Evolutionary conservation across 2,797 vertebrate species (phyloP), one percentile per base, ranked within the genome.

Genomic region (Falco rusticolus): DNA sequence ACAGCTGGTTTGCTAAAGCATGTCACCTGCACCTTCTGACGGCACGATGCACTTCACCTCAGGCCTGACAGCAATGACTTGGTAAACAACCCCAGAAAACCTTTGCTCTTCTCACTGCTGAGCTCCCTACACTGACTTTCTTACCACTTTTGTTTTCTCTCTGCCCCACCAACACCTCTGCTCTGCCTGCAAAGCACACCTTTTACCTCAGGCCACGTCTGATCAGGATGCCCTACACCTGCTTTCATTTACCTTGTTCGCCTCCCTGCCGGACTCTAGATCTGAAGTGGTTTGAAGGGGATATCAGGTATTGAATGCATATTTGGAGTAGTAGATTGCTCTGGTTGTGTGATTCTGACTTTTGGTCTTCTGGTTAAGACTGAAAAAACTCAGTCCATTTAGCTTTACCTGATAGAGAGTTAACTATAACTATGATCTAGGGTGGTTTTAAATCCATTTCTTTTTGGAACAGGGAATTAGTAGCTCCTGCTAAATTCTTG

Each of bases 271-370:
- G 48, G 16, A 7, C 5, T 13, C 9, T 25, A 18, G 33, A 3
- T 48, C 13, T 45, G 22, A 34, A 72, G 22, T 5, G 24, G 22
- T 60, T 47, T 28, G 33, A 39, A 66, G 37, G 6, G 12, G 65
- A 37, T 0, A 18, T 45, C 17, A 17, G 43, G 18, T 45, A 45
- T 45, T 9, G 17, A 45, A 0, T 6, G 7, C 1, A 12, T 59
- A 0, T 57, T 80, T 78, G 9, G 9, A 57, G 50, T 28, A 47
- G 8, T 28, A 16, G 25, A 20, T 66, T 5, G 1, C 22, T 63
- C 56, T 80, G 22, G 10, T n/a, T 68, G 12, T 60, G 41, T 33
- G 26, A 70, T 60, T 66, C 15, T 60, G 43, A 53, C 16, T 78
- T 64, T 15, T 16, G 4, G 4, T 54, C 20, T 71, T 66, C 82